phyloP scores from a whole-genome alignment of 1,140 invertebrate species.

The Potamilus streckersoni region DNA sequence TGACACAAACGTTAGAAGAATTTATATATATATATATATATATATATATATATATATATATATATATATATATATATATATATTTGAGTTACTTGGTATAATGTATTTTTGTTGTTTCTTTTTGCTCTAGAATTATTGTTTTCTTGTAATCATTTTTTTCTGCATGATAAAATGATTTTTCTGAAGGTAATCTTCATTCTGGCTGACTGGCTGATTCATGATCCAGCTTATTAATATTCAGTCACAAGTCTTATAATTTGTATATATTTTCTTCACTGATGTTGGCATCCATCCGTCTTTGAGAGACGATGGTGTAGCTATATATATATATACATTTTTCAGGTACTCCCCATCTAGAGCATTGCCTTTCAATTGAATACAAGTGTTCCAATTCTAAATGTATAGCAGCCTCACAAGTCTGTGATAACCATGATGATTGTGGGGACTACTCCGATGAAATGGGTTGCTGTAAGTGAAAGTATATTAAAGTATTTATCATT shows the following conservation, averaged over 20 bases:
- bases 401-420: constrained; percentile 68
- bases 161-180: not conserved
- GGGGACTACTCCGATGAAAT: constrained; percentile 92
- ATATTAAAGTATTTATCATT: not conserved
- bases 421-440: constrained; percentile 90
- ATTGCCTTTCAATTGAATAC: constrained; percentile 44
- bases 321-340: not conserved
- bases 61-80: no score
- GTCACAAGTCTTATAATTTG: not conserved
- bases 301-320: no score
- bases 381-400: constrained; percentile 79
- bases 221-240: not conserved
- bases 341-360: constrained; percentile 26
- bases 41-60: no score
- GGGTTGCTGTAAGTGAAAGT: constrained; percentile 81
- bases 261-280: not conserved
- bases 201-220: not conserved
- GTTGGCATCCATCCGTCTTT: no score
- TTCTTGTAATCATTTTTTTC: not conserved
- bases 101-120: no score
- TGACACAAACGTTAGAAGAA: not conserved
- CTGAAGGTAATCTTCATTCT: not conserved
- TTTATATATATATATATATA: no score
- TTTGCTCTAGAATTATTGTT: no score
- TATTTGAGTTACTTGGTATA: no score